Base-by-base conservation (phyloP, 2,797 vertebrate species). In the Girardinus metallicus region DNA sequence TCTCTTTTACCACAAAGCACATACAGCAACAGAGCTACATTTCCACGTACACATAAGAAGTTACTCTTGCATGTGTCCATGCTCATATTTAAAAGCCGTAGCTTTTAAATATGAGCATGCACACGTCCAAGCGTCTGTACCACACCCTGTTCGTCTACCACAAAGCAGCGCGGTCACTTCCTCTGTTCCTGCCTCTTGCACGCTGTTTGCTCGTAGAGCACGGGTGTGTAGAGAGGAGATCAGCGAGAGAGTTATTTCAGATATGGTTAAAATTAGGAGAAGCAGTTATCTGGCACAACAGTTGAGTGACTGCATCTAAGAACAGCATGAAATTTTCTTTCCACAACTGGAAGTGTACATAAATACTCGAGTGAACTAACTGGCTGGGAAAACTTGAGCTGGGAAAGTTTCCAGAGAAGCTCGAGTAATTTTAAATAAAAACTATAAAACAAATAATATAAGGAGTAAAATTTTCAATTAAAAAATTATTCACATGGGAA, bases 71-170 rank as follows among this genome's bases (percentile, higher is more conserved):
- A n/a, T n/a, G n/a, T n/a, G n/a, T n/a, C n/a, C n/a, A n/a, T n/a
- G n/a, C n/a, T n/a, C n/a, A n/a, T n/a, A n/a, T n/a, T n/a, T n/a
- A n/a, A n/a, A n/a, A n/a, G n/a, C 80, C 41, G 34, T 79, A 66
- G 86, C 47, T 77, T 80, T 79, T 31, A 83, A 81, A 77, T 70
- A 64, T 75, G 43, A 78, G 23, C 73, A 60, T 43, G 2, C 26
- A 64, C 41, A 76, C 75, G 26, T 80, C 34, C 8, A 46, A 53
- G 55, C 7, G 26, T n/a, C 26, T 41, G 43, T 41, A 86, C 93
- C 95, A 94, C 94, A 73, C 95, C 95, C 91, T 87, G 84, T 82
- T 89, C 44, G 23, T 49, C 86, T 85, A 86, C 43, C 70, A 74
- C 90, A 89, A 88, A 92, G 83, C 80, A 81, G 85, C 71, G 39